These are phyloP conservation scores for Entelurus aequoreus DNA, from an alignment of 2,113 vertebrate species.

Conservation along the genomic window DNA sequence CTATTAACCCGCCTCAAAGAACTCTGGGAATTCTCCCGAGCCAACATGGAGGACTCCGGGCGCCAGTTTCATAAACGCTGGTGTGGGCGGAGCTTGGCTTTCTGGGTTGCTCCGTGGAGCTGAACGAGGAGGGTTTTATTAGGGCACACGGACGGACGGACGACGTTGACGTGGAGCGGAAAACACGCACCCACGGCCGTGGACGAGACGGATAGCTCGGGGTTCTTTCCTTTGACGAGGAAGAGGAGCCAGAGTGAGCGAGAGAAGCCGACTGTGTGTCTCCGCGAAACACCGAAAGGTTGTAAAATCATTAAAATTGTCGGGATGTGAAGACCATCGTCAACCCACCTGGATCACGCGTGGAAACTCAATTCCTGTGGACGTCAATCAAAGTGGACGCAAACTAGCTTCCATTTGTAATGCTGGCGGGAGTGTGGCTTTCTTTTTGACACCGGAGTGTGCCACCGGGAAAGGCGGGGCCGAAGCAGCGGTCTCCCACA, in stretches of 20 bases:
- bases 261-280: background rate
- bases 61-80: constrained; percentile 63
- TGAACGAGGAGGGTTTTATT: constrained; percentile 14
- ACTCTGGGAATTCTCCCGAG: constrained; percentile 32
- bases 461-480: constrained; percentile 66
- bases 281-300: background rate
- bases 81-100: constrained; percentile 66
- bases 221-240: background rate
- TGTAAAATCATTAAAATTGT: constrained; percentile 2
- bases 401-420: background rate
- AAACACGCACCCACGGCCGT: constrained; percentile 21
- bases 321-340: constrained; percentile 30
- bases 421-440: background rate
- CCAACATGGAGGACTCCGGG: constrained; percentile 62
- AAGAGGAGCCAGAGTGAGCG: background rate
- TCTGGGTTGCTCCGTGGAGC: constrained; percentile 55
- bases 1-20: background rate
- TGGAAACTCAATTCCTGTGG: no score
- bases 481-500: constrained; percentile 55
- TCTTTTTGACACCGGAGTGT: constrained; percentile 40
- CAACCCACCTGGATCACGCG: constrained; percentile 40
- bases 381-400: background rate
- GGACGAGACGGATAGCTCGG: background rate
- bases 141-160: constrained; percentile 15
- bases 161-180: constrained; percentile 16